Evolutionary conservation across 2,797 vertebrate genomes (phyloP), one percentile per base, ranked within the genome.

Genomic region (Siniperca undulata): DNA sequence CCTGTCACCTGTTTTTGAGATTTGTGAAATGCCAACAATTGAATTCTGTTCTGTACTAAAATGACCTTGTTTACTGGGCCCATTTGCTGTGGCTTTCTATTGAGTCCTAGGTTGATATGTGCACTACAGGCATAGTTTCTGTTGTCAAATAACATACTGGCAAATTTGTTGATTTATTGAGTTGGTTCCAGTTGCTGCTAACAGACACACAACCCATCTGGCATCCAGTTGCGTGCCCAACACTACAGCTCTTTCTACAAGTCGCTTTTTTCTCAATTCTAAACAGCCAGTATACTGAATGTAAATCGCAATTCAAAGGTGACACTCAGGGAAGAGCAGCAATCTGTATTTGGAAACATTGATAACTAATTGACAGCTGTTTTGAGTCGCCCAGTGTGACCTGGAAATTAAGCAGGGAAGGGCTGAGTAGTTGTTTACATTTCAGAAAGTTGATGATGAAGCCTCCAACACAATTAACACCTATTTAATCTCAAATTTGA

Each of bases 281-380:
- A 52, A 42, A 22, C 1, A 46, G 16, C 24, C 38, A 9, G 8
- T 7, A 19, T 34, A 24, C 50, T 65, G 3, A 70, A 67, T 76
- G 24, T 53, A 16, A 58, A 40, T 60, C 22, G 38, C 55, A 59
- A 19, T 40, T 56, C 8, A 55, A 16, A 62, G 13, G 38, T 67
- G 12, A 69, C 7, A 62, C 17, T 1, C 4, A 8, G 40, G 42
- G 14, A 61, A 52, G 20, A 76, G 30, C 27, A 53, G 58, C 50
- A 66, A 42, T 20, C 56, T 12, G 20, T 50, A 46, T 50, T 70
- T 68, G 27, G 3, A 60, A 66, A 62, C 48, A 19, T 70, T 11
- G 22, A 56, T 59, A 66, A 78, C 74, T 69, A 65, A 74, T 38
- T 86, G 34, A 60, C 52, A 69, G 36, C 52, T 22, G 17, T 46